A percentile compares a stretch with the other conserved stretches of the same genome.
Conservation (phyloP, 2,113 vertebrate species). For the Eonycteris spelaea region DNA sequence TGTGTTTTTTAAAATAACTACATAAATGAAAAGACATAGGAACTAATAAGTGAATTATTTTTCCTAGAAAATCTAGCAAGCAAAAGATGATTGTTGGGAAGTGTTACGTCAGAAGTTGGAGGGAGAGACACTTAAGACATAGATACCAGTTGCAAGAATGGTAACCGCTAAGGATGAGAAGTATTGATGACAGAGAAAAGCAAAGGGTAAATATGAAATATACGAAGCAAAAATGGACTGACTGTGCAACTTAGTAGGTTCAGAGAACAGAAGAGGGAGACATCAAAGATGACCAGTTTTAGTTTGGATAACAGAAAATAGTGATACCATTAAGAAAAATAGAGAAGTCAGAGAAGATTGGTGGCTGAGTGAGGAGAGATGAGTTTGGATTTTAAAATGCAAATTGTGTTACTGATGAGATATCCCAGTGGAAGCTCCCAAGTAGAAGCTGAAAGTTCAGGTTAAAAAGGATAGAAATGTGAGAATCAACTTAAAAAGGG, state of each 20-base stretch:
- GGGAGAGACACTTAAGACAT: neutral
- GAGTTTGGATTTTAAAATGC: neutral
- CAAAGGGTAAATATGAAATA: neutral
- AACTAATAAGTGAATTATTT: neutral
- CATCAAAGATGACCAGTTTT: neutral
- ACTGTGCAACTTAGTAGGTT: neutral
- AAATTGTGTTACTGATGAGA: neutral
- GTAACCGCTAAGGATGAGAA: neutral
- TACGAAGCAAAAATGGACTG: neutral
- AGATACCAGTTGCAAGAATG: neutral
- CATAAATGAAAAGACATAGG: neutral
- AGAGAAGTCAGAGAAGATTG: neutral
- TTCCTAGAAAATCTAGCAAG: constrained; percentile 7
- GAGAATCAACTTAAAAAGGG: neutral
- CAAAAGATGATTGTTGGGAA: neutral
- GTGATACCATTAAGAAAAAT: neutral
- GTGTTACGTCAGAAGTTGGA: neutral
- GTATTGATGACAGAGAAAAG: neutral
- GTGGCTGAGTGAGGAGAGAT: neutral
- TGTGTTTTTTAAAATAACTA: neutral
- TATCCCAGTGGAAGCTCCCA: neutral
- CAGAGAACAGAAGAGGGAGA: neutral
- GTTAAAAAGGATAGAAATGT: neutral
- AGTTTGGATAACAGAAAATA: neutral
- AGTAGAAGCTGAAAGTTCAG: neutral